Base-by-base conservation (phyloP, 2,888 invertebrate genomes). In the Physocephala rufipes region DNA sequence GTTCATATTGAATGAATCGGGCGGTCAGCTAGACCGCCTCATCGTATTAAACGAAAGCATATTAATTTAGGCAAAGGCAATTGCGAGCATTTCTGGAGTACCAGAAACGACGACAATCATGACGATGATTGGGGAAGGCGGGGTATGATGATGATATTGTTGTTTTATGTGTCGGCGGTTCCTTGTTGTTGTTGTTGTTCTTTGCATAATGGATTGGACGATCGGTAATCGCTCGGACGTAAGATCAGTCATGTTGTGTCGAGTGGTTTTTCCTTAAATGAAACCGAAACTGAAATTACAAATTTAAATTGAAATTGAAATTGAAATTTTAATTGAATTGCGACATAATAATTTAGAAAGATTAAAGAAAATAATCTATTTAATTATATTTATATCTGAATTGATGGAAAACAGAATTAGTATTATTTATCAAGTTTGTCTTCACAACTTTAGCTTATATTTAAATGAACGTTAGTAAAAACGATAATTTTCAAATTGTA, bases 261-360 rank as follows among this genome's bases (percentile, higher is more conserved):
- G 55, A 55, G 55, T 15, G 58, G 26, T 24, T 58, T 24, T 5
- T 9, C 55, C 19, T 49, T 61, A 68, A 61, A 68, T 59, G 49
- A 58, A 58, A 26, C 73, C 71, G 70, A 71, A 76, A 75, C 72
- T 73, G 70, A 72, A 63, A 71, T 73, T 70, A 76, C n/a, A n/a
- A n/a, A n/a, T n/a, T n/a, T n/a, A n/a, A 36, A 26, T 74, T 71
- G 69, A 71, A 76, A 75, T 72, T 73, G 71, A 72, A 65, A 71
- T 73, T 71, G 74, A 73, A 72, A 71, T 67, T 72, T 62, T 58
- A 73, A 72, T 51, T 76, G 74, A 74, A 72, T 75, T 73, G 72
- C 74, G 75, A 75, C 76, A 77, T 76, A 76, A 74, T 73, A 70
- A 70, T 58, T n/a, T 55, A n/a, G n/a, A 36, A 9, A 36, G 36